These are phyloP conservation scores for Paramisgurnus dabryanus DNA, from an alignment of 2,113 vertebrate genomes.

Conservation along the genomic window DNA sequence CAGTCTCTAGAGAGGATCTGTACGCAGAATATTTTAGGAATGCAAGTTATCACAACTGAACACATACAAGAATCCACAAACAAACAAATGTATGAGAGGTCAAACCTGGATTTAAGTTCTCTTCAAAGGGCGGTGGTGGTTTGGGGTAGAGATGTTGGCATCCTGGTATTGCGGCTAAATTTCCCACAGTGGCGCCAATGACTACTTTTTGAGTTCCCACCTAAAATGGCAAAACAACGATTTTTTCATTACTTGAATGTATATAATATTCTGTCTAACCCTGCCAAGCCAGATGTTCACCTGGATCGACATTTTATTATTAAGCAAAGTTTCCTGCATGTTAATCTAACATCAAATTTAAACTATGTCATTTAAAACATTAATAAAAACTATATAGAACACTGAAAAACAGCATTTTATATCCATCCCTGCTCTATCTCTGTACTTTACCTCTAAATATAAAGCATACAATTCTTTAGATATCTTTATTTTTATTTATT, in stretches of 20 bases:
- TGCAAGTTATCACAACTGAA: not conserved
- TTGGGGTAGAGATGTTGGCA: conserved; percentile 52
- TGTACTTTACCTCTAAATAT: too few species aligned
- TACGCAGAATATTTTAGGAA: not conserved
- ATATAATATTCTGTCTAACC: not conserved
- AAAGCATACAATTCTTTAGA: too few species aligned
- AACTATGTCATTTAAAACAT: too few species aligned
- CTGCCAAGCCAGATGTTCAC: too few species aligned
- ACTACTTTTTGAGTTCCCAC: conserved; percentile 62
- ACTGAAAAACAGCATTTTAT: too few species aligned
- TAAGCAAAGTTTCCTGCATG: too few species aligned
- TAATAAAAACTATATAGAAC: too few species aligned
- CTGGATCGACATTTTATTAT: too few species aligned
- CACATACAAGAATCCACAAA: conserved; percentile 13
- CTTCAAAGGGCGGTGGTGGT: conserved; percentile 57
- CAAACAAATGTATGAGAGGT: not conserved
- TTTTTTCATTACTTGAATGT: not conserved
- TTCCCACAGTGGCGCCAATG: conserved; percentile 55
- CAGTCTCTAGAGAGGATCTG: not conserved
- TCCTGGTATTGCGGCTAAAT: conserved; percentile 59
- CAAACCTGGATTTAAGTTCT: conserved; percentile 74
- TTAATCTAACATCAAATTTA: too few species aligned
- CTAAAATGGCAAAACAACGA: conserved; percentile 63
- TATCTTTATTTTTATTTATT: too few species aligned
- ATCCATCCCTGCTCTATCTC: too few species aligned